Conservation (phyloP, 2,113 vertebrate genomes). For the Arizona elegans region DNA sequence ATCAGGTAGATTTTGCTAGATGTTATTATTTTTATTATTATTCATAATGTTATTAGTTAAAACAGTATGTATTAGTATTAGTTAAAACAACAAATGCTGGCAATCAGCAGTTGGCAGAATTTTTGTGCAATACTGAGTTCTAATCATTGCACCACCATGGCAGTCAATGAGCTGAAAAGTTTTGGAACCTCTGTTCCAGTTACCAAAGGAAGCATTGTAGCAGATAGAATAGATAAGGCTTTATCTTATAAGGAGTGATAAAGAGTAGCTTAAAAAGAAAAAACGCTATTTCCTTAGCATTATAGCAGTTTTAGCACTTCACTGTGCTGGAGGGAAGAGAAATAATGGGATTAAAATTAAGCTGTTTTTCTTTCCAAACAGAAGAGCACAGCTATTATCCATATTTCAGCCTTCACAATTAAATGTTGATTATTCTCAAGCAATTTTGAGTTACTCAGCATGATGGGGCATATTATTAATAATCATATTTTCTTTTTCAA, state of each 20-base stretch:
- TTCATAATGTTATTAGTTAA: neutral
- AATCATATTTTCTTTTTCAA: constrained; percentile 14
- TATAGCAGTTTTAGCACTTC: neutral
- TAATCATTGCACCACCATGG: too few relatives aligned
- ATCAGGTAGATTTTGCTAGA: too few relatives aligned
- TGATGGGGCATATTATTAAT: constrained; percentile 26
- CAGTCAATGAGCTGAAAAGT: neutral
- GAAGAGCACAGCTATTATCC: constrained; percentile 14
- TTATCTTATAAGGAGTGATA: neutral
- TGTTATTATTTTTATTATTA: neutral
- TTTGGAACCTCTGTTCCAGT: neutral
- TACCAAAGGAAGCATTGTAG: neutral
- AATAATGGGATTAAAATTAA: constrained; percentile 26
- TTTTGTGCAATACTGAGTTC: too few relatives aligned
- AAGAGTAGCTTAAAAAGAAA: neutral
- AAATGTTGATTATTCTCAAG: constrained; percentile 17
- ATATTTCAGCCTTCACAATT: constrained; percentile 20
- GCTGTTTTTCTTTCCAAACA: constrained; percentile 8
- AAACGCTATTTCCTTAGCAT: neutral
- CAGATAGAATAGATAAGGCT: neutral
- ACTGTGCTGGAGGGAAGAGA: neutral
- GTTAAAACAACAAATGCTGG: neutral
- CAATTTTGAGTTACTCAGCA: constrained; percentile 24
- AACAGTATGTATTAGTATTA: neutral
- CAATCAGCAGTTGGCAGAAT: too few relatives aligned